Evolutionary conservation across 92 coral and sea anemone genomes (phyloP).

Genomic region (Epizoanthus illoricatus): DNA sequence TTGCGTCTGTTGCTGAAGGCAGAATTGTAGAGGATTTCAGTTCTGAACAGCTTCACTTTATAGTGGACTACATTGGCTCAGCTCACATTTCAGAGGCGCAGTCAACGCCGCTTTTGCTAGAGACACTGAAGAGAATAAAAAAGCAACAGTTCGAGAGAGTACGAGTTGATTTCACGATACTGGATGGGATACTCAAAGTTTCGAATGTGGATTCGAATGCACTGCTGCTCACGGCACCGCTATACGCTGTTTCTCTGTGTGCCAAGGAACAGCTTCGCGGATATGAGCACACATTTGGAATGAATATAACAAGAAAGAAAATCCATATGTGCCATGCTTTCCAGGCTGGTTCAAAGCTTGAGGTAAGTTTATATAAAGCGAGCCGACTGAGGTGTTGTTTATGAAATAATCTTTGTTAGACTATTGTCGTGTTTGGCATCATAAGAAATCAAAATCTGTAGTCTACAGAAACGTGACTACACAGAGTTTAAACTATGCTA

Average conservation of each 20-base stretch:
- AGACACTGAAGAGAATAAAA: conserved; percentile 90
- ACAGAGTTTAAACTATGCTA: neutral
- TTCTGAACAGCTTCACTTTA: conserved; percentile 84
- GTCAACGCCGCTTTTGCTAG: conserved; percentile 85
- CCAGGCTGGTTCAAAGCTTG: conserved; percentile 93
- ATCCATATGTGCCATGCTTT: conserved; percentile 96
- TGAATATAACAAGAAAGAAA: conserved; percentile 89
- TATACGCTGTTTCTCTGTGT: conserved; percentile 95
- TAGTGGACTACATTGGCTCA: conserved; percentile 94
- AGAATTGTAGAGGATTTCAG: conserved; percentile 62
- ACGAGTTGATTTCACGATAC: conserved; percentile 87
- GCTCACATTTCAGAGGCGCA: conserved; percentile 92
- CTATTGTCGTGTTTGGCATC: conserved; percentile 6
- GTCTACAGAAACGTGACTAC: neutral
- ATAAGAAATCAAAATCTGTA: conserved; percentile 9
- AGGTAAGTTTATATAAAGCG: conserved; percentile 62
- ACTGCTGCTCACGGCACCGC: conserved; percentile 87
- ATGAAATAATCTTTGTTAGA: conserved; percentile 21
- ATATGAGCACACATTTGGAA: conserved; percentile 85
- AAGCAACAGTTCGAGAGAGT: conserved; percentile 79
- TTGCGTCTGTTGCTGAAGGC: conserved; percentile 53
- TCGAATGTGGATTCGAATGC: conserved; percentile 80
- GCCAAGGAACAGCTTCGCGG: conserved; percentile 96
- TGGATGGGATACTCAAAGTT: conserved; percentile 90
- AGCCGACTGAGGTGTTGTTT: conserved; percentile 35